A percentile compares a stretch with the other conserved stretches of the same genome.
These are phyloP conservation scores for Pithys albifrons DNA, from an alignment of 2,113 vertebrate genomes.

Conservation along the genomic window DNA sequence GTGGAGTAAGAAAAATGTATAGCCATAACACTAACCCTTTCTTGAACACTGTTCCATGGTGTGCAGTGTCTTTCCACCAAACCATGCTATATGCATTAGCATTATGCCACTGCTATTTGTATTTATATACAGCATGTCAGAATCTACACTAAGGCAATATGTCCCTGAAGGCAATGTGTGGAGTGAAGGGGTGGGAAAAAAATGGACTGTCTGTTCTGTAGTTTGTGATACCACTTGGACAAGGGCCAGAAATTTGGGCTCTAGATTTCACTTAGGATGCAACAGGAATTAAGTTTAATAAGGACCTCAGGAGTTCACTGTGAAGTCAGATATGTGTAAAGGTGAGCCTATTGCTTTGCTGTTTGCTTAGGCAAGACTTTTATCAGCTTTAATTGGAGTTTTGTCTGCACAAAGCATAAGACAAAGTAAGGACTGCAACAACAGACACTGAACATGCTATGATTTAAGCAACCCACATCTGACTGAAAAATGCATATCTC, in stretches of 20 bases:
- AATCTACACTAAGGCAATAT: not conserved
- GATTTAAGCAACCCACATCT: not conserved
- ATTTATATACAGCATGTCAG: not conserved
- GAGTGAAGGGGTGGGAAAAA: not conserved
- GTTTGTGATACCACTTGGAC: not conserved
- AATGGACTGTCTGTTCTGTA: not conserved
- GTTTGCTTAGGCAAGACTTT: not conserved
- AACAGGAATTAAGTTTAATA: not conserved
- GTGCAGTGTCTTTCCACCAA: not conserved
- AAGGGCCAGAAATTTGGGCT: not conserved
- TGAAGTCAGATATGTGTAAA: not conserved
- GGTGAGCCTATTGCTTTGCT: not conserved
- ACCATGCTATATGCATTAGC: not conserved
- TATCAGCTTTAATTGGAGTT: not conserved
- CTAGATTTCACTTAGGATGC: not conserved
- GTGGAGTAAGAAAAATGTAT: not conserved
- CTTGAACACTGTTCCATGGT: not conserved
- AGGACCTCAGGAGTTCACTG: rapidly evolving
- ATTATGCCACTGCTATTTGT: not conserved
- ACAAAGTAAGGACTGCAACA: not conserved
- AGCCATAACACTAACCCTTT: rapidly evolving
- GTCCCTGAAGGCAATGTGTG: not conserved
- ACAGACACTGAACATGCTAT: not conserved
- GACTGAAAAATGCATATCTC: not conserved
- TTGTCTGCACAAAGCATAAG: not conserved